Evolutionary conservation across 2,113 vertebrate species (phyloP), one percentile per base, ranked within the genome.

Genomic region (Scomber japonicus): DNA sequence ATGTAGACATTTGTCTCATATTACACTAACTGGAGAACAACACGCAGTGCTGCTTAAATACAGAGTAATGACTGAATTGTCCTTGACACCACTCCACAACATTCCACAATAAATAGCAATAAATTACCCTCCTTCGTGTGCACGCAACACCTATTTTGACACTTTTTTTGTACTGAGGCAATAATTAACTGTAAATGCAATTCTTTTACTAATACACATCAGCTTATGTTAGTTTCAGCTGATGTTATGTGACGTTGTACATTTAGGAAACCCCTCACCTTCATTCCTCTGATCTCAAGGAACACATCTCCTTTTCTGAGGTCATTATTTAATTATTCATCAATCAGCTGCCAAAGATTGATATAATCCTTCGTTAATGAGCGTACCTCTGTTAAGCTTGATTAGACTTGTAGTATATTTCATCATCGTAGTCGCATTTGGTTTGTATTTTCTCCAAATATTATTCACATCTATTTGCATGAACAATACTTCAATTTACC

Each of bases 71-170:
- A 82, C 70, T 74, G 15, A 73, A 81, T 40, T 84, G 59, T 75
- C 81, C 82, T 79, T 86, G 67, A 85, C 48, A 71, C 65, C 78
- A 81, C 75, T 72, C 76, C 71, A 90, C 75, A 12, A 75, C 71
- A 67, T 62, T 71, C 24, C 35, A 83, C 74, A 90, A 89, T 90
- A 91, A 87, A 90, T 79, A 87, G 35, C 74, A 86, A 88, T 88
- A 89, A 83, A 86, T 91, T 66, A 89, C 63, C 2, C 48, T 78
- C 50, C 50, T 84, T 12, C 13, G 13, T 59, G 13, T 77, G 46
- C 49, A 68, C 71, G 31, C 68, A 21, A 62, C 27, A 59, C 48
- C 13, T 48, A 46, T 10, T 68, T 77, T n/a, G 49, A 82, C 51
- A 75, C 35, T 30, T 60, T 56, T 35, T 59, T 80, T 65, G 30